Conservation (phyloP, 2,113 vertebrate genomes). For the Conger conger region DNA sequence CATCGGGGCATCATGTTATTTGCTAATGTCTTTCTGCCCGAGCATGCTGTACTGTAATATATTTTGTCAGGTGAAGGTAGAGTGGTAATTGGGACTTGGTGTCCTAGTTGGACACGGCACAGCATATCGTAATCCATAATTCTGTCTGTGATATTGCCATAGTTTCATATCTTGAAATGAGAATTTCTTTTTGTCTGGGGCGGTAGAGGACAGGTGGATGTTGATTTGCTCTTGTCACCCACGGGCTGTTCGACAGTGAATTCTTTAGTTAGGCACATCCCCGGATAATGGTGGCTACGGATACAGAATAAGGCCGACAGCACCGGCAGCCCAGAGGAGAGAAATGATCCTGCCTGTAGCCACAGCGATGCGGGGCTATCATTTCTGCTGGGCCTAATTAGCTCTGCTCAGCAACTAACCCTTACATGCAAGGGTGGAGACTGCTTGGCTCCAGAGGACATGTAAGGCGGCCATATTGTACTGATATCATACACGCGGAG, state of each 20-base stretch:
- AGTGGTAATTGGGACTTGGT: background rate
- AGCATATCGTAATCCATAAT: too few relatives aligned
- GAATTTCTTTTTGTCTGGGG: too few relatives aligned
- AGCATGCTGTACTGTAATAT: background rate
- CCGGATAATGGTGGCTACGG: background rate
- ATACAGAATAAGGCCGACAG: background rate
- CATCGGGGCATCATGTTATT: background rate
- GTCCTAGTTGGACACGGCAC: background rate
- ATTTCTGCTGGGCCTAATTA: background rate
- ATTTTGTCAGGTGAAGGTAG: background rate
- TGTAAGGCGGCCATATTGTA: background rate
- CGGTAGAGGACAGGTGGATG: too few relatives aligned
- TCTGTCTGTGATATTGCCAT: too few relatives aligned
- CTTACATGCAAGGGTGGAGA: background rate
- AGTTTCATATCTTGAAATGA: too few relatives aligned
- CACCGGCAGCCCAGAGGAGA: background rate
- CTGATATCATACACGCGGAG: background rate
- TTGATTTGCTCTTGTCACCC: background rate
- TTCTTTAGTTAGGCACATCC: background rate
- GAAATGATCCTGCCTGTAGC: slow-evolving; percentile 9
- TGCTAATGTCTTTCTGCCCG: background rate
- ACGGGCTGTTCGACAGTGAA: background rate
- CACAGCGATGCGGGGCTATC: background rate
- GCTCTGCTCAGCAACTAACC: background rate
- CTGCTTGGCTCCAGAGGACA: background rate